phyloP scores from a whole-genome alignment of 2,888 invertebrate genomes.

The Nemoura dubitans region DNA sequence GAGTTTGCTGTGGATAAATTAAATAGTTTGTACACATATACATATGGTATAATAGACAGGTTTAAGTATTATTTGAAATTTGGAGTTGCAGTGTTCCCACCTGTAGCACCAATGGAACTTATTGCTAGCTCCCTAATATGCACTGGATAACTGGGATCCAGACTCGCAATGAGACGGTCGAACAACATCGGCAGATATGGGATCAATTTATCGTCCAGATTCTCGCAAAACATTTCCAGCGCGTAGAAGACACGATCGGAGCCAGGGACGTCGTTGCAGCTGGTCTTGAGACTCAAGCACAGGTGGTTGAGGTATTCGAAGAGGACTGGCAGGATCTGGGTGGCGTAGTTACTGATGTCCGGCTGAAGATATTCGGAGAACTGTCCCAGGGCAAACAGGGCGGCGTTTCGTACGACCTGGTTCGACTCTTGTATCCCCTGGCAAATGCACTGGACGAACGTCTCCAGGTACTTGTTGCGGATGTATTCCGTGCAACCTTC shows the following conservation, averaged over 20 bases:
- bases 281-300: slow-evolving; percentile 65
- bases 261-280: slow-evolving; percentile 69
- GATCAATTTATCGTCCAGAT: slow-evolving; percentile 74
- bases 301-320: slow-evolving; percentile 74
- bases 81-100: slow-evolving; percentile 53
- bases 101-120: slow-evolving; percentile 72
- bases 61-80: not conserved
- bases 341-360: slow-evolving; percentile 76
- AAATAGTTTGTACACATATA: not conserved
- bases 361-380: slow-evolving; percentile 84
- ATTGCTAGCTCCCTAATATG: slow-evolving; percentile 74
- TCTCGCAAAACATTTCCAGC: slow-evolving; percentile 81
- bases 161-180: slow-evolving; percentile 72
- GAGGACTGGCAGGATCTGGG: slow-evolving; percentile 75
- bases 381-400: slow-evolving; percentile 81
- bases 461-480: slow-evolving; percentile 73
- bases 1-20: slow-evolving; percentile 66
- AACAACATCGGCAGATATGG: slow-evolving; percentile 78
- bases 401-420: slow-evolving; percentile 75
- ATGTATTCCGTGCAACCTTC: slow-evolving; percentile 84
- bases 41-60: too few species aligned
- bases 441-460: slow-evolving; percentile 74
- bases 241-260: slow-evolving; percentile 81
- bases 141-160: slow-evolving; percentile 67
- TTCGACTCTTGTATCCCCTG: slow-evolving; percentile 73